Conservation (phyloP, 2,113 vertebrate species). For the Caranx melampygus region DNA sequence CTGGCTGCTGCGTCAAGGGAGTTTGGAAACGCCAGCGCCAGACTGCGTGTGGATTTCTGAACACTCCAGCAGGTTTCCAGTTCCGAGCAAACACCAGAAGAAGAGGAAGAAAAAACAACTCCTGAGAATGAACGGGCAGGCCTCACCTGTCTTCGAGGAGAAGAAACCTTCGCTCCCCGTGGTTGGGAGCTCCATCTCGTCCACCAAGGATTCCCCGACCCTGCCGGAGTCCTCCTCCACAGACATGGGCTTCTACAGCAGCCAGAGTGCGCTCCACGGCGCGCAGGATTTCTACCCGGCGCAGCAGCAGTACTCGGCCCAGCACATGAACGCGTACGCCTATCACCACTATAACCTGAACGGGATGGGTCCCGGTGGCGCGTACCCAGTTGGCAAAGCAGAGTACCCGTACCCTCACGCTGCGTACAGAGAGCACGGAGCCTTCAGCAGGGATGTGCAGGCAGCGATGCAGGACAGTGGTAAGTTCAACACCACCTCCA, state of each 20-base stretch:
- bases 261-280: conserved; percentile 72
- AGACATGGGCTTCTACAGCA: conserved; percentile 90
- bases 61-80: conserved; percentile 6
- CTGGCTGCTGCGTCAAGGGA: conserved; percentile 66
- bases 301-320: conserved; percentile 79
- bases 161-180: conserved; percentile 84
- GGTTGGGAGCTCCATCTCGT: conserved; percentile 83
- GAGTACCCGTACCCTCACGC: conserved; percentile 88
- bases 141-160: conserved; percentile 86
- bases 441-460: conserved; percentile 87
- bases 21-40: conserved; percentile 59
- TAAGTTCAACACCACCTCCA: conserved; percentile 62
- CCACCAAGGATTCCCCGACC: conserved; percentile 89
- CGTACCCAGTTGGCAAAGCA: conserved; percentile 88
- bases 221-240: conserved; percentile 89
- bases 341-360: conserved; percentile 89
- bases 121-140: conserved; percentile 85
- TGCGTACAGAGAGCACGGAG: conserved; percentile 87
- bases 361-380: conserved; percentile 83
- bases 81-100: background rate
- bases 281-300: conserved; percentile 88
- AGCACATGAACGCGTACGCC: conserved; percentile 86
- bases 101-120: no score
- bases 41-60: conserved; percentile 21
- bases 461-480: conserved; percentile 86